A percentile compares a stretch with the other conserved stretches of the same genome.
Evolutionary conservation across 2,797 vertebrate genomes (phyloP).

Genomic region (Sebastes taczanowskii): DNA sequence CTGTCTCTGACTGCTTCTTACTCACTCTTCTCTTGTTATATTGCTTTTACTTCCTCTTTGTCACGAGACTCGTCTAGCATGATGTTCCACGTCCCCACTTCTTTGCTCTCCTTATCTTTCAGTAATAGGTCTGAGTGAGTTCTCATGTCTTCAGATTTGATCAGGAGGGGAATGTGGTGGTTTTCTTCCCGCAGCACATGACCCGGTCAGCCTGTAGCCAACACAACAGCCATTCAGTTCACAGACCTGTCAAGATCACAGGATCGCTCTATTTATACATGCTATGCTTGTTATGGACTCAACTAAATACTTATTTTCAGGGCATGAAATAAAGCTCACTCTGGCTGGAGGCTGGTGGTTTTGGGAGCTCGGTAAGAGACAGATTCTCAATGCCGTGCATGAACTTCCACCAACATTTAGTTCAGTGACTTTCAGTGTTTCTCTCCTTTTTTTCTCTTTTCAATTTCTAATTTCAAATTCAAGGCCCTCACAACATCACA

Average conservation of each 20-base stretch:
- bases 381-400: neutral
- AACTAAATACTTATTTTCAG: neutral
- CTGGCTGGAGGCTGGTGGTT: neutral
- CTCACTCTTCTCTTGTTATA: neutral
- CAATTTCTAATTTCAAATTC: neutral
- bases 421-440: neutral
- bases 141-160: constrained; percentile 13
- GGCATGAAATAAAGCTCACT: constrained; percentile 8
- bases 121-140: neutral
- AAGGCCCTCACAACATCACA: neutral
- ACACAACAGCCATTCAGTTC: constrained; percentile 6
- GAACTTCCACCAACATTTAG: neutral
- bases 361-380: neutral
- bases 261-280: neutral
- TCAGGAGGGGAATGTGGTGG: neutral
- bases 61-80: neutral
- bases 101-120: neutral
- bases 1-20: accelerated
- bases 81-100: neutral
- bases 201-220: neutral
- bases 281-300: neutral
- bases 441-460: neutral
- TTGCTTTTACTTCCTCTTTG: constrained; percentile 4
- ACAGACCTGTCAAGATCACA: neutral
- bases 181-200: neutral